Evolutionary conservation across 1,140 invertebrate genomes (phyloP), one percentile per base, ranked within the genome.

Genomic region (Tigriopus japonicus): DNA sequence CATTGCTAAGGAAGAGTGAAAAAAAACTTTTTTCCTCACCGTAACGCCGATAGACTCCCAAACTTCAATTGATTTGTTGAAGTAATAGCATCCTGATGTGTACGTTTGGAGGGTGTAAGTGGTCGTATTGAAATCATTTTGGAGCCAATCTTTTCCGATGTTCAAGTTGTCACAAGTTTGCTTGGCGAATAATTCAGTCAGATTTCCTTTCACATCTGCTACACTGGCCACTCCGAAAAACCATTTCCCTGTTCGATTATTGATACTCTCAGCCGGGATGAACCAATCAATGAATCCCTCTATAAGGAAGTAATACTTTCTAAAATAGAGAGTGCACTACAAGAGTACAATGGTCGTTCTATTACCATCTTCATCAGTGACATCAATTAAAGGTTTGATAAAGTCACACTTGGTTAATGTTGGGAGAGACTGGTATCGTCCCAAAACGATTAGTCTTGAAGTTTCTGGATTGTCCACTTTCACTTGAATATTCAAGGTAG

Each of bases 21-120:
- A 35, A 35, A 35, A 5, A 5, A 9, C 28, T 35, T 9, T 35
- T 5, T 35, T 35, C 9, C 65, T 66, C 60, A 70, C 70, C 60
- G 52, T 63, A 23, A 69, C 64, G 15, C 70, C 70, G 21, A 64
- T 62, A 19, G 65, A 66, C 42, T 68, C 65, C 70, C 70, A 71
- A 12, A 66, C 63, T 53, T 64, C 66, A 14, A 56, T 56, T 10
- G 64, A 42, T n/a, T 63, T 63, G 45, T 71, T 67, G 41, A 65
- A 68, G 59, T 69, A 71, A 42, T 69, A 70, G 49, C 67, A 70
- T 14, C 68, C 69, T 21, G 66, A 66, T 21, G 67, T 67, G 58
- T 65, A 69, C 9, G 71, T 65, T 43, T 69, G 54, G 12, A 58
- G 13, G 5, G 24, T 17, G 35, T 61, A 61, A 9, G 35, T 19